Evolutionary conservation across 2,113 vertebrate species (phyloP).

Genomic region (Corydoras sp.): DNA sequence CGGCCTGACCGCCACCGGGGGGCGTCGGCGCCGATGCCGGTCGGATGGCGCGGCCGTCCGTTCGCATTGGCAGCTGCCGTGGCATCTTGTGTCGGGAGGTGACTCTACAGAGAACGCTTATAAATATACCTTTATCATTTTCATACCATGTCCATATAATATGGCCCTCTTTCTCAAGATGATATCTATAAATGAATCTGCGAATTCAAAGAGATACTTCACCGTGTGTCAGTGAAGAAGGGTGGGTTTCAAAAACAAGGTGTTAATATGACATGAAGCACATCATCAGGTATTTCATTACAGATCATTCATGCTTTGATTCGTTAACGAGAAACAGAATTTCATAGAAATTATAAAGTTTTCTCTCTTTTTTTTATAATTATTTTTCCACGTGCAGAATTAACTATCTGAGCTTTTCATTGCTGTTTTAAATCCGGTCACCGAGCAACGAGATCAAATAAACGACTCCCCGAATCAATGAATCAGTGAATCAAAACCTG

Average conservation of each 20-base stretch:
- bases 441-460: too few relatives aligned
- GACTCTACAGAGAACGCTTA: conserved; percentile 42
- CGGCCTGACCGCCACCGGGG: too few relatives aligned
- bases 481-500: too few relatives aligned
- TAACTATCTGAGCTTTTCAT: conserved; percentile 22
- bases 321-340: too few relatives aligned
- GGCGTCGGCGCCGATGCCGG: background rate
- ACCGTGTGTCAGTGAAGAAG: conserved; percentile 47
- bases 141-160: conserved; percentile 52
- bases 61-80: conserved; percentile 44
- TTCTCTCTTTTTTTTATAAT: too few relatives aligned
- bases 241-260: conserved; percentile 43
- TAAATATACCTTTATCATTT: conserved; percentile 53
- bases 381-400: too few relatives aligned
- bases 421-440: conserved; percentile 6
- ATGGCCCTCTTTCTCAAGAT: conserved; percentile 52
- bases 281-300: too few relatives aligned
- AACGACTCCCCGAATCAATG: too few relatives aligned
- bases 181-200: conserved; percentile 53
- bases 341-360: too few relatives aligned
- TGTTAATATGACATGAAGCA: conserved; percentile 27
- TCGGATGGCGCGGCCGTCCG: background rate
- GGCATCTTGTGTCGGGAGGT: conserved; percentile 33
- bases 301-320: too few relatives aligned
- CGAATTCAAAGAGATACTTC: conserved; percentile 51